Evolutionary conservation across 2,888 invertebrate genomes (phyloP).

Genomic region (Globia sparganii): DNA sequence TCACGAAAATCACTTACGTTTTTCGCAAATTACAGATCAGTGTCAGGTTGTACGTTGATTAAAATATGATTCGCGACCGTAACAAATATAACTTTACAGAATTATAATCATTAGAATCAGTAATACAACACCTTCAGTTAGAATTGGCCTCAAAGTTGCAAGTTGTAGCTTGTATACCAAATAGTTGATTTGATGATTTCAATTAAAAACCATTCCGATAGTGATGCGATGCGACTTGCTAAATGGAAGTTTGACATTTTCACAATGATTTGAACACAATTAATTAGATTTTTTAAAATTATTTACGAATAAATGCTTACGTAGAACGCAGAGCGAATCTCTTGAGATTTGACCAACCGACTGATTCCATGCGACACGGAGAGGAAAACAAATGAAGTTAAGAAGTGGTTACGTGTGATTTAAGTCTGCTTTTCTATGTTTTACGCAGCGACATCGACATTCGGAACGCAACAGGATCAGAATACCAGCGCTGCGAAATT

Average conservation of each 20-base stretch:
- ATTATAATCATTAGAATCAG: no score
- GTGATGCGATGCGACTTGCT: background rate
- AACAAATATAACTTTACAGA: no score
- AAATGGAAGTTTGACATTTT: background rate
- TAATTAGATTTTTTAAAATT: background rate
- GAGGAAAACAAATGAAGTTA: background rate
- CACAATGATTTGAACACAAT: constrained; percentile 16
- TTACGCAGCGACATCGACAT: background rate
- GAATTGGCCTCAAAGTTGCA: background rate
- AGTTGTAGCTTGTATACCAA: background rate
- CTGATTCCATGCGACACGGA: background rate
- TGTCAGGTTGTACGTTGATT: no score
- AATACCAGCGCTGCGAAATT: no score
- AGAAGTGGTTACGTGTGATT: background rate
- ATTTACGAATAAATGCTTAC: background rate
- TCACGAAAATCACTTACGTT: no score
- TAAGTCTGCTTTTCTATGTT: background rate
- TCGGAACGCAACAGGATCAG: background rate
- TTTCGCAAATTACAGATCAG: no score
- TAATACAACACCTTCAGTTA: no score
- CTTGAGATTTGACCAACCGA: background rate
- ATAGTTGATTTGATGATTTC: background rate
- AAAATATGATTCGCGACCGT: no score
- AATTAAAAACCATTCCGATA: constrained; percentile 1
- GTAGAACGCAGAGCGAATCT: background rate